phyloP scores from a whole-genome alignment of 2,888 invertebrate genomes.

The Archips crataeganus region DNA sequence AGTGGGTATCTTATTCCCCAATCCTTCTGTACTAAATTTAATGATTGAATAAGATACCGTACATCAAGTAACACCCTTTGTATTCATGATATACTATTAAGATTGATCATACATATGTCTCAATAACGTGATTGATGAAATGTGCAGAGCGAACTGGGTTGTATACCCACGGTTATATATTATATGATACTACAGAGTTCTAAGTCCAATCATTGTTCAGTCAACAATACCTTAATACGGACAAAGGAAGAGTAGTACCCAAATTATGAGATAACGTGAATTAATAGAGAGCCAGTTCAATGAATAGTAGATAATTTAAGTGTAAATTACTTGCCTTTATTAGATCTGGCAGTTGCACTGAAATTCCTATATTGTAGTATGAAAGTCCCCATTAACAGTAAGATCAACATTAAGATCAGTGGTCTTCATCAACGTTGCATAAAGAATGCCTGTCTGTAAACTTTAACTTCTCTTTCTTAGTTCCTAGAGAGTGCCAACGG shows the following conservation, averaged over 20 bases:
- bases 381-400: too few species aligned
- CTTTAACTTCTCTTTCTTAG: too few species aligned
- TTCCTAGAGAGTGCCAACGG: too few species aligned
- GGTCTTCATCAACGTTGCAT: too few species aligned
- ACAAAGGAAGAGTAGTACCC: slow-evolving; percentile 22
- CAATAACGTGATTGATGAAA: slow-evolving; percentile 24
- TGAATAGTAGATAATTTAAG: slow-evolving; percentile 12
- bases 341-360: too few species aligned
- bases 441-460: too few species aligned
- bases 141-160: not conserved
- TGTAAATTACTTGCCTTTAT: not conserved
- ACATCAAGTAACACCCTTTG: slow-evolving; percentile 18
- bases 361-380: too few species aligned
- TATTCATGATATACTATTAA: slow-evolving; percentile 30
- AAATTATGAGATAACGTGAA: slow-evolving; percentile 29
- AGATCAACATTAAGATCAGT: too few species aligned
- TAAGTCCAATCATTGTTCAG: slow-evolving; percentile 29
- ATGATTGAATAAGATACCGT: slow-evolving; percentile 6
- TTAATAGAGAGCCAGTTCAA: slow-evolving; percentile 10
- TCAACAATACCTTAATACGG: slow-evolving; percentile 17
- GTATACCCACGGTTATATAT: not conserved
- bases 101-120: slow-evolving; percentile 16
- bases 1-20: not conserved
- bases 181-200: not conserved
- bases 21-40: not conserved